These are phyloP conservation scores for Drosophila persimilis DNA, from an alignment of 1,140 invertebrate species.

Conservation along the genomic window DNA sequence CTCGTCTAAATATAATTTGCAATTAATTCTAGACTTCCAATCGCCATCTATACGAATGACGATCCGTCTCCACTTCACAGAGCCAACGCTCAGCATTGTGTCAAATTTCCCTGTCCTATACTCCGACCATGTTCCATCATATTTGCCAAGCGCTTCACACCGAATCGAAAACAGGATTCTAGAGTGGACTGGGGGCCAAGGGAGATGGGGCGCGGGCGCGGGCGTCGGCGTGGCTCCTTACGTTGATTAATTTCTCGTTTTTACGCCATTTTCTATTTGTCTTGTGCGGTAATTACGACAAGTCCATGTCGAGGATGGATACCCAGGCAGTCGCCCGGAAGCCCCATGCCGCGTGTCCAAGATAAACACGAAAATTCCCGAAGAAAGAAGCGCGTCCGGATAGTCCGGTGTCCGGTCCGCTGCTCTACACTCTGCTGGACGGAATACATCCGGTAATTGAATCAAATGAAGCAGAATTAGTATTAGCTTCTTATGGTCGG, in stretches of 20 bases:
- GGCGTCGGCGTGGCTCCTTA: constrained; percentile 1
- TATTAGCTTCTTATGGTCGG: constrained; percentile 75
- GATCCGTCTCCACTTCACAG: constrained; percentile 3
- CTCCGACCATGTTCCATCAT: constrained; percentile 36
- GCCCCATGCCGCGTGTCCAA: constrained; percentile 56
- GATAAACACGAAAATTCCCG: constrained; percentile 62
- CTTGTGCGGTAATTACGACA: constrained; percentile 77
- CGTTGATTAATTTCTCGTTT: constrained; percentile 80
- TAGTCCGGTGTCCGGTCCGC: constrained; percentile 9
- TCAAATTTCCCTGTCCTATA: constrained; percentile 8
- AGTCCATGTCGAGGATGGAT: constrained; percentile 51
- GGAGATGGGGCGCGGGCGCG: no score
- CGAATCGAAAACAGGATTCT: constrained; percentile 40
- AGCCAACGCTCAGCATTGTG: constrained; percentile 5
- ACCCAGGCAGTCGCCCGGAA: constrained; percentile 2
- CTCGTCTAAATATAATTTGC: no score
- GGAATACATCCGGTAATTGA: constrained; percentile 77
- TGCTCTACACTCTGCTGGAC: constrained; percentile 21
- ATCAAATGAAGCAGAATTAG: constrained; percentile 81
- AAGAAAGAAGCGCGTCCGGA: background rate
- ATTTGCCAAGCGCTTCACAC: constrained; percentile 71
- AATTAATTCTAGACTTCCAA: background rate
- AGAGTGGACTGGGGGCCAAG: background rate
- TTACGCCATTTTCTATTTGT: constrained; percentile 80
- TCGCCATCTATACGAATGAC: background rate